Base-by-base conservation (phyloP, 2,888 invertebrate species). In the Pachymerium ferrugineum region DNA sequence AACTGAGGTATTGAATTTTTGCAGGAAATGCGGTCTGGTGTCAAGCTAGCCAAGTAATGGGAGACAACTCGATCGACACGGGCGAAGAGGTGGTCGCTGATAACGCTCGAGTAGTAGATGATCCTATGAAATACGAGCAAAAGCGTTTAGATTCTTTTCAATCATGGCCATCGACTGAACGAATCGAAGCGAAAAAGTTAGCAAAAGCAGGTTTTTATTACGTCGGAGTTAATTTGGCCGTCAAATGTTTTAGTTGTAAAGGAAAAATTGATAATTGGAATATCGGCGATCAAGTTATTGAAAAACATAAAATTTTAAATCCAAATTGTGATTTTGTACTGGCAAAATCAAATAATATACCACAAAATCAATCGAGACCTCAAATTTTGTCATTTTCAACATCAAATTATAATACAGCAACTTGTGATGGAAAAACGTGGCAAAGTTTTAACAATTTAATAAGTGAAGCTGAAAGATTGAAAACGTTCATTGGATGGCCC, bases 131-230 rank as follows among this genome's bases (percentile, higher is more conserved):
- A 35, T 70, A 19, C 35, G 70, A 70, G 19, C 33, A 86, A 76
- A 88, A 87, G 82, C 88, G 92, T 77, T 84, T 92, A 74, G 84
- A 85, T 79, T 91, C 91, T 30, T 92, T 91, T 81, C 81, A 81
- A 42, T 85, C 86, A 77, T 93, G 92, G 92, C 91, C 92, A 68
- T 80, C 85, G n/a, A 86, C 88, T 80, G 88, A 89, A 25, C 86
- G 86, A 35, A 88, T 91, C 22, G 87, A 87, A 79, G 85, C 89
- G 12, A 83, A 84, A 75, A 84, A 88, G 77, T 86, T 92, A 78
- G 91, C 92, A 0, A 88, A 88, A 81, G 91, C 89, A 22, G 93
- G 93, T 0, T 93, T 93, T 81, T 92, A 87, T 80, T 90, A 88
- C 76, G 89, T 89, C 3, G 90, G 90, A 8, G 85, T 85, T 77